A percentile compares a stretch with the other conserved stretches of the same genome.
These are phyloP conservation scores for Apostichopus japonicus DNA, from an alignment of 35 echinoderm and acorn worm genomes.

Conservation along the genomic window DNA sequence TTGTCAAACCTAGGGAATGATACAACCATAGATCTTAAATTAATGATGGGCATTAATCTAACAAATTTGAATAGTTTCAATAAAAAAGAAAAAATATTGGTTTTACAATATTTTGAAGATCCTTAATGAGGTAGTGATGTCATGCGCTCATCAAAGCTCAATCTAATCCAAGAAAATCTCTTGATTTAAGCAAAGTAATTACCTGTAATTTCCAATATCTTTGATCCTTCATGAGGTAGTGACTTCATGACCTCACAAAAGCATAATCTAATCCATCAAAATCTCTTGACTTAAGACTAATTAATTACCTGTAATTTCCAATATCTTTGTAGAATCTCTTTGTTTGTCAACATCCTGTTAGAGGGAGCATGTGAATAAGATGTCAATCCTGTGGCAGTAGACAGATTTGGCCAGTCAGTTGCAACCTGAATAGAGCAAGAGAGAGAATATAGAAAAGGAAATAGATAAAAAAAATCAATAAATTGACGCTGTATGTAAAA, in stretches of 20 bases:
- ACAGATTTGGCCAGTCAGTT: constrained; percentile 28
- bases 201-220: too few relatives aligned
- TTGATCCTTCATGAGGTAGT: too few relatives aligned
- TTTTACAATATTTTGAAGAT: not conserved
- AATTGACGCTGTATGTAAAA: too few relatives aligned
- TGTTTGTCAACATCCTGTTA: constrained; percentile 65
- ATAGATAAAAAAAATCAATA: too few relatives aligned
- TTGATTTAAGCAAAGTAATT: too few relatives aligned
- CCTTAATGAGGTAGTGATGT: not conserved
- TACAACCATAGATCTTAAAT: too few relatives aligned
- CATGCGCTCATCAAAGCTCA: too few relatives aligned
- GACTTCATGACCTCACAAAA: too few relatives aligned
- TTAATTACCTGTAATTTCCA: constrained; percentile 90
- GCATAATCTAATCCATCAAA: not conserved
- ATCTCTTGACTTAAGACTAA: not conserved
- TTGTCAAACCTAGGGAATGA: too few relatives aligned
- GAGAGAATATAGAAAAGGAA: not conserved
- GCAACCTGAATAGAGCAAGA: not conserved
- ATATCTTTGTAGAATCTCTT: constrained; percentile 81
- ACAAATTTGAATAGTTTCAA: too few relatives aligned
- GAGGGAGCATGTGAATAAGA: constrained; percentile 42
- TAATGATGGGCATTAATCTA: too few relatives aligned
- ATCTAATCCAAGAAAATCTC: too few relatives aligned
- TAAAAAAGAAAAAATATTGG: not conserved
- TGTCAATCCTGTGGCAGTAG: constrained; percentile 53